These are phyloP conservation scores for Drosophila funebris DNA, from an alignment of 1,140 invertebrate genomes.

Conservation along the genomic window DNA sequence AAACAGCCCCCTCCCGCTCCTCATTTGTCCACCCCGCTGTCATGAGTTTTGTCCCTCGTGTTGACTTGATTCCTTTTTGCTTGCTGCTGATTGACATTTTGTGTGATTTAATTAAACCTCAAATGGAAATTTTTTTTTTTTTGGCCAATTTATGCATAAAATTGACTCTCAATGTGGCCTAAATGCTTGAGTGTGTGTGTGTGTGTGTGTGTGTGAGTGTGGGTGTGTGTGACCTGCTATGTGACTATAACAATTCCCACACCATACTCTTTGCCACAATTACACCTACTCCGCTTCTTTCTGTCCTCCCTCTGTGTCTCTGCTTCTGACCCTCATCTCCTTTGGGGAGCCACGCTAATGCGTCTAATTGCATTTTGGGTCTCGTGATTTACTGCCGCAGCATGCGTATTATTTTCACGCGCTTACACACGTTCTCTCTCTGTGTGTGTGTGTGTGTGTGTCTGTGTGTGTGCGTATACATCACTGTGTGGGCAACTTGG, in stretches of 20 bases:
- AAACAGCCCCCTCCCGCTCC: not conserved
- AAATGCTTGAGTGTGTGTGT: not conserved
- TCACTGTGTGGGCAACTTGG: not conserved
- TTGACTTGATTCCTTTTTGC: conserved; percentile 26
- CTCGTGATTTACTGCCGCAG: conserved; percentile 45
- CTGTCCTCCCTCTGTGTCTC: not conserved
- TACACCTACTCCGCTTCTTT: not conserved
- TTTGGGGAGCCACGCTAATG: conserved; percentile 55
- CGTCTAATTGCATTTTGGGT: conserved; percentile 73
- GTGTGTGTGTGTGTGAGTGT: not conserved
- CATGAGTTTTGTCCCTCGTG: not conserved
- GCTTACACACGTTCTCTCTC: conserved; percentile 16
- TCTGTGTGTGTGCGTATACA: conserved; percentile 9
- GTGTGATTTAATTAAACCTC: conserved; percentile 78
- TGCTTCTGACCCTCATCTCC: conserved; percentile 1
- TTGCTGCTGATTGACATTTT: conserved; percentile 56
- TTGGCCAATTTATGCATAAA: conserved; percentile 64
- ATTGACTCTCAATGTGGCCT: conserved; percentile 19
- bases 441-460: conserved; percentile 2
- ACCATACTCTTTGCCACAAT: not conserved
- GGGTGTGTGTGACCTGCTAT: not conserved
- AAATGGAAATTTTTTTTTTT: conserved; percentile 60
- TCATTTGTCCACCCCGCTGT: not conserved
- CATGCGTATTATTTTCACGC: conserved; percentile 47
- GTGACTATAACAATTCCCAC: not conserved